Evolutionary conservation across 1,140 invertebrate genomes (phyloP).

Genomic region (Amphibalanus amphitrite): DNA sequence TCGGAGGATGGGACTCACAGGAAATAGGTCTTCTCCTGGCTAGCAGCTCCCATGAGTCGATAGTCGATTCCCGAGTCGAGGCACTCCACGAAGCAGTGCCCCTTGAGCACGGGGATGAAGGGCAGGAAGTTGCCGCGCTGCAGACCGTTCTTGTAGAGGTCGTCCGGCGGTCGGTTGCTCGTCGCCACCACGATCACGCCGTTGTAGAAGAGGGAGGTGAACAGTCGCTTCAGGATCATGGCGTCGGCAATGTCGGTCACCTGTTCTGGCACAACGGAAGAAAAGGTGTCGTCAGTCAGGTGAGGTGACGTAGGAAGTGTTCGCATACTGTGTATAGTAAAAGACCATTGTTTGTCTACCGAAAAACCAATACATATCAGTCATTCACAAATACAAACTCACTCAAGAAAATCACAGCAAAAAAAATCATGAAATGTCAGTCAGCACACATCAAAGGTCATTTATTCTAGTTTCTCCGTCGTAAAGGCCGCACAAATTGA

Average conservation of each 20-base stretch:
- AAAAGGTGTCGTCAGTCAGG: too few species aligned
- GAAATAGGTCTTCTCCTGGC: neutral
- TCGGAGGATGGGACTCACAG: too few species aligned
- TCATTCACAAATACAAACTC: too few species aligned
- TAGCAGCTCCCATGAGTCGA: constrained; percentile 29
- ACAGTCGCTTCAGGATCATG: constrained; percentile 90
- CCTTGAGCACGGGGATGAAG: constrained; percentile 84
- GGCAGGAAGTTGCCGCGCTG: constrained; percentile 93
- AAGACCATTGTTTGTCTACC: too few species aligned
- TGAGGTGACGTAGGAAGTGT: too few species aligned
- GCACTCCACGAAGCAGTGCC: constrained; percentile 51
- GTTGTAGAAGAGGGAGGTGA: constrained; percentile 79
- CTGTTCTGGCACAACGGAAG: constrained; percentile 31
- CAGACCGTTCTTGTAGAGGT: constrained; percentile 96
- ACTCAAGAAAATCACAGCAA: too few species aligned
- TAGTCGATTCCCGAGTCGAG: constrained; percentile 94
- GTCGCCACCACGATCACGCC: constrained; percentile 90
- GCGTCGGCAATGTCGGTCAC: constrained; percentile 98
- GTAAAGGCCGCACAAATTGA: too few species aligned
- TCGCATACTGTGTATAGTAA: too few species aligned
- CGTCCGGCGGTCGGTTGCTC: constrained; percentile 87
- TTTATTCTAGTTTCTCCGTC: too few species aligned
- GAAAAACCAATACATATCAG: too few species aligned
- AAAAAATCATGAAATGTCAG: too few species aligned
- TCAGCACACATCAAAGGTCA: too few species aligned